Base-by-base conservation (phyloP, 2,113 vertebrate species). In the Nothocercus julius region DNA sequence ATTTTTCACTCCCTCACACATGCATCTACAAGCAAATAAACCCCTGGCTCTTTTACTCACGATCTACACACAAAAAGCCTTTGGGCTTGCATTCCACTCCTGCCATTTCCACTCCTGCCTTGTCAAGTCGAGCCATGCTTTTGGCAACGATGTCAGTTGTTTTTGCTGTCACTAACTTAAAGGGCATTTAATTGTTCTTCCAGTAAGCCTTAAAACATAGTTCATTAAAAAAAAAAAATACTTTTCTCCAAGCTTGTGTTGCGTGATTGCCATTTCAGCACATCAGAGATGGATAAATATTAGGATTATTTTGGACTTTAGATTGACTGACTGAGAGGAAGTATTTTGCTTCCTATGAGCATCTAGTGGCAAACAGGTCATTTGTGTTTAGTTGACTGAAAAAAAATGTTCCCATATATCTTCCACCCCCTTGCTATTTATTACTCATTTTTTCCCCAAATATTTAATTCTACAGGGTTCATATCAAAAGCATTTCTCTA, bases 261-360 rank as follows among this genome's bases (percentile, higher is more conserved):
- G 88, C 72, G 38, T 72, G 34, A 68, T 78, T 82, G 53, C 47
- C 51, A 13, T 86, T 95, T 90, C 61, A 94, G 66, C 66, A 84
- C 13, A 24, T 64, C 21, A 12, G 14, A 75, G 24, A 63, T 38
- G 72, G 92, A 94, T 90, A 93, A 92, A 85, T 92, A 93, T 90
- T 61, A 45, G 72, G 53, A 77, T 96, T 93, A 86, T 91, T 96
- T 94, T 91, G 85, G 11, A 95, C 85, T 95, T 97, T 87, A 81
- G 86, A 51, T 67, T 89, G 56, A 90, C 69, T 9, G 3, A 91
- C 87, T 74, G 6, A 13, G 93, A 94, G 32, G 56, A 62, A 54
- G 42, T 70, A 42, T 70, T 95, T 93, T 90, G 82, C 74, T 83
- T 92, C 70, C 42, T 83, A 61, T 79, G 7, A 69, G n/a, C 36